These are phyloP conservation scores for Dicerorhinus sumatrensis DNA, from an alignment of 2,113 vertebrate genomes.

Conservation along the genomic window DNA sequence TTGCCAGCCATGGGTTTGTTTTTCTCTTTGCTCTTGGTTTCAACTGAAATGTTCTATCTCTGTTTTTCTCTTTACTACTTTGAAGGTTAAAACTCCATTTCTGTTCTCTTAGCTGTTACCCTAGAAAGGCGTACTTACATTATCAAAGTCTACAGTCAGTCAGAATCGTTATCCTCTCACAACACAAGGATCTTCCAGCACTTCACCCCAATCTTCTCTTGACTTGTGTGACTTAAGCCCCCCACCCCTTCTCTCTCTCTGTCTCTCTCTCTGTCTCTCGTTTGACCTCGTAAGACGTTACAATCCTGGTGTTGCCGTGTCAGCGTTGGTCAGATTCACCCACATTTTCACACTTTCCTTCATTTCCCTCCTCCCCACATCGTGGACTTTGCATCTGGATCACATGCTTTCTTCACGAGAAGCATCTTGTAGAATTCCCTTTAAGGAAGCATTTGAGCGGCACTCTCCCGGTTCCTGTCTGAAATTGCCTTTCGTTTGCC, in stretches of 20 bases:
- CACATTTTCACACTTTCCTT: neutral
- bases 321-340: too few relatives aligned
- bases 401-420: neutral
- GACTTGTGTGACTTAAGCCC: too few relatives aligned
- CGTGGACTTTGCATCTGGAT: neutral
- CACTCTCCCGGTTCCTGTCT: neutral
- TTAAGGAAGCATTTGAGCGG: neutral
- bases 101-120: neutral
- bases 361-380: neutral
- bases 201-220: neutral
- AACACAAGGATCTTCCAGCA: neutral
- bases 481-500: neutral
- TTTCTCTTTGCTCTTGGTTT: neutral
- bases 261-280: too few relatives aligned
- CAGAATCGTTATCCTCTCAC: neutral
- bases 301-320: neutral
- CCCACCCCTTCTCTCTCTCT: accelerated
- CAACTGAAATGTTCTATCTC: neutral
- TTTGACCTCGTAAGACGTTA: neutral
- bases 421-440: neutral
- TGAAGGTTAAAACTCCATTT: neutral
- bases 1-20: neutral
- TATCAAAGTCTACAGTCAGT: neutral
- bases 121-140: neutral
- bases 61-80: neutral